Evolutionary conservation across 2,797 vertebrate species (phyloP), one percentile per base, ranked within the genome.

Genomic region (Potorous gilbertii): DNA sequence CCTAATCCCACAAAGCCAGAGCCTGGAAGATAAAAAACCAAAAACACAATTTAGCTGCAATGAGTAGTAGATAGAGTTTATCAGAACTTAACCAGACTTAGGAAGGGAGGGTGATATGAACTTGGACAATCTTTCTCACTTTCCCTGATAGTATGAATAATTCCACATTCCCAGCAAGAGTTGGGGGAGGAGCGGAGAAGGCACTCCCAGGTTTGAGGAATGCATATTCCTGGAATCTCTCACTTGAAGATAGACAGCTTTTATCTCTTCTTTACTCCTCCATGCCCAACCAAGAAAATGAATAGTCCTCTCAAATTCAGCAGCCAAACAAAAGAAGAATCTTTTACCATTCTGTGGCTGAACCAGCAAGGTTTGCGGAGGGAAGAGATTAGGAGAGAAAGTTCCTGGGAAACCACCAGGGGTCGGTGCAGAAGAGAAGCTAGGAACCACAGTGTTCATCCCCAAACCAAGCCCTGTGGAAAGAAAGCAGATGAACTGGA

Each of bases 341-440:
- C 93, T 28, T 97, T 97, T 96, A 98, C 97, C 95, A 21, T 96
- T 95, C 94, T 97, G 96, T 54, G 97, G 98, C 90, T 92, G 96
- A 29, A 93, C 34, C 90, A 97, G 90, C 0, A 90, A 94, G 55
- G 97, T 81, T 50, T 97, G 97, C 3, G 96, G 29, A 27, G 97
- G 90, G 29, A 98, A 98, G 52, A 97, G n/a, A 0, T 89, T 93
- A 16, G 96, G 56, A 27, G 97, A 94, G 0, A 97, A 97, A 94
- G 96, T 46, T 57, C 93, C 92, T n/a, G 95, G 52, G 54, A 97
- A 98, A 31, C 92, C 95, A 91, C 95, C 95, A 0, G 96, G 21
- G 54, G 97, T 96, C 14, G 95, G 97, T 14, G 97, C 66, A 57
- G 97, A 94, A 93, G 90, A 6, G 81, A 98, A 98, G 92, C 97